These are phyloP conservation scores for Stomatorhinus ivindoensis DNA, from an alignment of 2,113 vertebrate species.

Conservation along the genomic window DNA sequence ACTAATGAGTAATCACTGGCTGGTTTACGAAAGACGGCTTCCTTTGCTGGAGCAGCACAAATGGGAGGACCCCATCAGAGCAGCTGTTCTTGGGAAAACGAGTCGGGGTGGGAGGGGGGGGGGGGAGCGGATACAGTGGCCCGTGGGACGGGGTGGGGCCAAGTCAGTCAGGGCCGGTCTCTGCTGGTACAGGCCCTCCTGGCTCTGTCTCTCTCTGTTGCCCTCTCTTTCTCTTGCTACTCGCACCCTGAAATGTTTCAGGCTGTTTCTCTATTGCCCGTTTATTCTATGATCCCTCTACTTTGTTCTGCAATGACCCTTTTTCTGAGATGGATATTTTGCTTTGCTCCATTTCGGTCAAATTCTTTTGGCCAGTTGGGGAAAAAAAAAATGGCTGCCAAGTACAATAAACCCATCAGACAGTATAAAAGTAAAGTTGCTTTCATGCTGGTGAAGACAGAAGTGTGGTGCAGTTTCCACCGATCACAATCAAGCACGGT, in stretches of 20 bases:
- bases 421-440: too few relatives aligned
- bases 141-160: slow-evolving; percentile 35
- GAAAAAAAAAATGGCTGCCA: not conserved
- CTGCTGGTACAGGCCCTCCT: slow-evolving; percentile 38
- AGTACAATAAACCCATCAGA: not conserved
- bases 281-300: not conserved
- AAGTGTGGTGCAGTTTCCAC: not conserved
- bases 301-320: not conserved
- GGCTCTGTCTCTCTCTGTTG: slow-evolving; percentile 39
- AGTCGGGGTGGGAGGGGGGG: slow-evolving; percentile 34
- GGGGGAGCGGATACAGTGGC: slow-evolving; percentile 47
- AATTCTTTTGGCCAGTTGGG: not conserved
- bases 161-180: slow-evolving; percentile 40
- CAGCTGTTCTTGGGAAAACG: slow-evolving; percentile 52
- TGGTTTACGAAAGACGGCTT: not conserved
- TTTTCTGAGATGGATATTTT: not conserved
- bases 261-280: too few relatives aligned
- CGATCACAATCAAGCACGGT: not conserved
- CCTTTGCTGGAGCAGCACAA: not conserved
- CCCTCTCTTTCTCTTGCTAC: slow-evolving; percentile 8
- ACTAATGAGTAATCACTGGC: not conserved
- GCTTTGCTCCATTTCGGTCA: not conserved
- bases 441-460: not conserved
- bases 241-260: not conserved
- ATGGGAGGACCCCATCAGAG: slow-evolving; percentile 35